These are phyloP conservation scores for Pristionchus entomophagus DNA, from an alignment of 2,888 invertebrate genomes.

Conservation along the genomic window DNA sequence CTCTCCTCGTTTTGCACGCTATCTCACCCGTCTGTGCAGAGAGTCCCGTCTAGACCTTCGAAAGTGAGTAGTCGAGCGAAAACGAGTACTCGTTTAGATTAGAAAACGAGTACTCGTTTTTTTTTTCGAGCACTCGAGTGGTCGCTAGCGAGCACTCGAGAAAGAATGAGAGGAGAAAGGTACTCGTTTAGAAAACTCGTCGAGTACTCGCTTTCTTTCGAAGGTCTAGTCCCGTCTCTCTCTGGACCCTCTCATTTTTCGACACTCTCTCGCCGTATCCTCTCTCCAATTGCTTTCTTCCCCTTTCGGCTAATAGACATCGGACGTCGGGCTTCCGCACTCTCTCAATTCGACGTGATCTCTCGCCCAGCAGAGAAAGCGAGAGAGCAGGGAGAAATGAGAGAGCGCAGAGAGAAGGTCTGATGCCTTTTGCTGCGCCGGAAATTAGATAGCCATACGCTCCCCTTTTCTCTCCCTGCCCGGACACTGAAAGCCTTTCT, in stretches of 20 bases:
- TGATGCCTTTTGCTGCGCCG: conserved; percentile 24
- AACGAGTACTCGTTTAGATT: too few relatives aligned
- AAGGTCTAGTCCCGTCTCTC: background rate
- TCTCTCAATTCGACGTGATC: background rate
- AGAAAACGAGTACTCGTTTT: too few relatives aligned
- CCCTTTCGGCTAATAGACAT: conserved; percentile 32
- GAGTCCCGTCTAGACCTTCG: too few relatives aligned
- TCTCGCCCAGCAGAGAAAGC: background rate
- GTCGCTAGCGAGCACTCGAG: too few relatives aligned
- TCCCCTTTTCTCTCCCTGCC: conserved; percentile 16
- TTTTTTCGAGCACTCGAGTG: too few relatives aligned
- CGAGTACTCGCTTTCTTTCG: too few relatives aligned
- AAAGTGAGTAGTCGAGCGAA: too few relatives aligned
- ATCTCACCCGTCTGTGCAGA: background rate
- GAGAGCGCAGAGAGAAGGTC: conserved; percentile 25
- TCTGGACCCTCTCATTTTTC: background rate
- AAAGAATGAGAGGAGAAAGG: too few relatives aligned
- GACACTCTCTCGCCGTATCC: background rate
- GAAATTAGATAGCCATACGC: conserved; percentile 46
- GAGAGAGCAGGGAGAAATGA: background rate
- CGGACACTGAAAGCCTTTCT: background rate
- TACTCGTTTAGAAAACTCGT: too few relatives aligned
- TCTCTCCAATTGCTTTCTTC: conserved; percentile 43
- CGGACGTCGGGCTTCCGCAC: conserved; percentile 5
- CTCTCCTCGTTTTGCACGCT: too few relatives aligned